Evolutionary conservation across 2,113 vertebrate genomes (phyloP), one percentile per base, ranked within the genome.

Genomic region (Muscicapa adusta): DNA sequence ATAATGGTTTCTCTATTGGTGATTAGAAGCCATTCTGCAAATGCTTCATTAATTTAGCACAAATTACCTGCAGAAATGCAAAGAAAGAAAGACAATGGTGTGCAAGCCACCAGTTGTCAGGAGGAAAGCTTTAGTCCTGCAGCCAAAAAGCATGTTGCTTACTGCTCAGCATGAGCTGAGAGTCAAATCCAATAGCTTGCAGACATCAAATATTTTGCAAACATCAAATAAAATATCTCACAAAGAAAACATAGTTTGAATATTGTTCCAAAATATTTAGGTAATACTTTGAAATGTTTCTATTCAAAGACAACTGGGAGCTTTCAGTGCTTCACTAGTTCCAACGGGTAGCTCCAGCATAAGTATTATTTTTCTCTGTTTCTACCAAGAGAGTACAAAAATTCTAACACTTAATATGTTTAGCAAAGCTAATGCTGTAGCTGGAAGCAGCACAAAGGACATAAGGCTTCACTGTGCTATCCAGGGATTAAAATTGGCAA

Each of bases 391-490:
- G 47, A 94, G 26, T 56, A 93, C 28, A 94, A 90, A 85, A 85
- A 73, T 67, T 85, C 67, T 83, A 90, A 47, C 78, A 88, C 71
- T 93, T 95, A 85, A 91, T 95, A 91, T 29, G 60, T 96, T 91
- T 94, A 94, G 77, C 38, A 70, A 95, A 93, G 47, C 58, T 60
- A 89, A n/a, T 88, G 56, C 90, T 88, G 43, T 58, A 73, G 51
- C 93, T 96, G 93, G 85, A 94, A 88, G 60, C 56, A 63, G 56
- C 91, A 95, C 75, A 97, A 93, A 96, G 63, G 89, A 95, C 48
- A 26, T 66, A 74, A 85, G 28, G 23, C 36, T 94, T 94, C 23
- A 28, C 68, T 54, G 13, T 60, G 40, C 63, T 91, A 18, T 67
- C 63, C 4, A 1, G 63, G 82, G 79, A 90, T 90, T 91, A 63